These are phyloP conservation scores for Oreochromis aureus DNA, from an alignment of 2,113 vertebrate genomes.

Conservation along the genomic window DNA sequence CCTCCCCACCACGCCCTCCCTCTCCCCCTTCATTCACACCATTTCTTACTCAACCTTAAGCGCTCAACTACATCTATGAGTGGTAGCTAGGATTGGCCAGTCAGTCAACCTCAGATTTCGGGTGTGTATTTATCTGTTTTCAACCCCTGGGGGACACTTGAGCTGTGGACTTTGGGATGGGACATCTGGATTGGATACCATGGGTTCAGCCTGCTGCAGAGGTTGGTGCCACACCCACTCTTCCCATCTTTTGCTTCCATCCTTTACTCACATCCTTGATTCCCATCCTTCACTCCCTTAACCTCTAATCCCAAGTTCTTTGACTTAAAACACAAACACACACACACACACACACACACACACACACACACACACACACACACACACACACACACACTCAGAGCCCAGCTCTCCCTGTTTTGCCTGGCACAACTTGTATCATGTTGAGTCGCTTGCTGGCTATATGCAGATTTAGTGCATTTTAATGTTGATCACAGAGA, in stretches of 20 bases:
- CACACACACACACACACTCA: background rate
- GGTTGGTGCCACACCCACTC: slow-evolving; percentile 69
- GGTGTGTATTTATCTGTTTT: background rate
- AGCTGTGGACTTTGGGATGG: slow-evolving; percentile 47
- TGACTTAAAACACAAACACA: background rate
- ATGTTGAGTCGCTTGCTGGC: background rate
- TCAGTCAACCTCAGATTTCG: background rate
- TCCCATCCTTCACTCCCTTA: background rate
- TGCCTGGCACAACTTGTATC: background rate
- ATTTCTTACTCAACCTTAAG: background rate
- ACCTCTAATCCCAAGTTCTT: background rate
- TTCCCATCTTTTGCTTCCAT: too few species aligned
- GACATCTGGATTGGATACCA: slow-evolving; percentile 68
- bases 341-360: background rate
- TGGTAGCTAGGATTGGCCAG: background rate
- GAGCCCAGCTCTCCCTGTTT: background rate
- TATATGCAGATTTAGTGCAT: background rate
- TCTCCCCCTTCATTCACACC: background rate
- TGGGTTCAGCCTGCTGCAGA: slow-evolving; percentile 84
- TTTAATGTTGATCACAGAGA: background rate
- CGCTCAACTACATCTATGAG: background rate
- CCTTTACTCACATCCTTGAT: background rate
- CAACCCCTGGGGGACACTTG: background rate
- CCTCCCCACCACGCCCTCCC: background rate
- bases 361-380: background rate